Evolutionary conservation across 2,888 invertebrate species (phyloP).

Genomic region (Salpingus planirostris): DNA sequence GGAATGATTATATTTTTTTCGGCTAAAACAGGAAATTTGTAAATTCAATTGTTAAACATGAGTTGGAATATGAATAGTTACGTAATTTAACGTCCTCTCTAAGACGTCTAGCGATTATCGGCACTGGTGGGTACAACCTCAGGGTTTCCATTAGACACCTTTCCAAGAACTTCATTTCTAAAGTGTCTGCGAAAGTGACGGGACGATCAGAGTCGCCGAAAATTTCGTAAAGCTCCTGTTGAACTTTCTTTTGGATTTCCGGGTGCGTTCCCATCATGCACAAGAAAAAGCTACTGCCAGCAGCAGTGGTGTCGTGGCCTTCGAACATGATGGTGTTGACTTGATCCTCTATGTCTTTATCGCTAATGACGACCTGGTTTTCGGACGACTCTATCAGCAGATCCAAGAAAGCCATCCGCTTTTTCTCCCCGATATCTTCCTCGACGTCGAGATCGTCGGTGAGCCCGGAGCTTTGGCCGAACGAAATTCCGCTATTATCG

Average conservation of each 20-base stretch:
- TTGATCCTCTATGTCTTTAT: slow-evolving; percentile 76
- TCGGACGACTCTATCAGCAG: slow-evolving; percentile 77
- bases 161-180: slow-evolving; percentile 74
- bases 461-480: slow-evolving; percentile 43
- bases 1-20: too few species aligned
- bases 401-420: slow-evolving; percentile 80
- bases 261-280: slow-evolving; percentile 75
- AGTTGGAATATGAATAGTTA: too few species aligned
- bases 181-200: slow-evolving; percentile 63
- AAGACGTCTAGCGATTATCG: slow-evolving; percentile 63
- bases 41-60: too few species aligned
- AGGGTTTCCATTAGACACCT: slow-evolving; percentile 69
- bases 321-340: slow-evolving; percentile 86
- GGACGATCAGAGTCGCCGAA: slow-evolving; percentile 56
- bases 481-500: slow-evolving; percentile 49
- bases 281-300: slow-evolving; percentile 79
- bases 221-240: slow-evolving; percentile 63
- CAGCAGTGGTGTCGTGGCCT: slow-evolving; percentile 77
- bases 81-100: slow-evolving; percentile 59
- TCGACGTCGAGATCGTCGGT: slow-evolving; percentile 73
- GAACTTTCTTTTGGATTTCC: slow-evolving; percentile 66
- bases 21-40: too few species aligned
- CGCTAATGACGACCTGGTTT: slow-evolving; percentile 62
- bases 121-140: slow-evolving; percentile 72
- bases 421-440: slow-evolving; percentile 74